A percentile compares a stretch with the other conserved stretches of the same genome.
These are phyloP conservation scores for Ptyas mucosa DNA, from an alignment of 2,113 vertebrate genomes.

Conservation along the genomic window DNA sequence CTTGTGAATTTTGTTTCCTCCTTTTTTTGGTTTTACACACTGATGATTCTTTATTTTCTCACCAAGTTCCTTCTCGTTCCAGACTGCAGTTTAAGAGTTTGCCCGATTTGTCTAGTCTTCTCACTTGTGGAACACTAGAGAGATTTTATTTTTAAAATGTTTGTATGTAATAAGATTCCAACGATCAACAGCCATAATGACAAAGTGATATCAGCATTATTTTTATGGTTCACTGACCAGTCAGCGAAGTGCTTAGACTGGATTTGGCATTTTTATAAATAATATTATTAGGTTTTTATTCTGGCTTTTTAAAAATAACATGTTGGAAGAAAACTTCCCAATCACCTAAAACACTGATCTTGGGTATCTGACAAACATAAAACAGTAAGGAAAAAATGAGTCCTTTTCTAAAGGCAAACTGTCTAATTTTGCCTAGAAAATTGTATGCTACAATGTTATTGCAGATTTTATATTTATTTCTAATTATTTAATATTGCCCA, in stretches of 20 bases:
- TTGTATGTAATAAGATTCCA: neutral
- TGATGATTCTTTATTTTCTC: slow-evolving; percentile 33
- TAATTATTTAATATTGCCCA: neutral
- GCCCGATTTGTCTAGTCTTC: neutral
- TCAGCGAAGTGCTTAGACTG: neutral
- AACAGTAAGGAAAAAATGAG: neutral
- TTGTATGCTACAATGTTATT: neutral
- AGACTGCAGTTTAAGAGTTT: neutral
- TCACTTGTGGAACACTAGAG: neutral
- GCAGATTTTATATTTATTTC: neutral
- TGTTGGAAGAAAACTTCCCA: neutral
- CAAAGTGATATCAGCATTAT: neutral
- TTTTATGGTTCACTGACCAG: neutral
- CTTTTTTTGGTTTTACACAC: slow-evolving; percentile 1
- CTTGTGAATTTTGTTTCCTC: slow-evolving; percentile 30
- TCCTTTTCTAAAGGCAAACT: neutral
- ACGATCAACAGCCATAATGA: neutral
- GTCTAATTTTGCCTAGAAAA: neutral
- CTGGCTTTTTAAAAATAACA: neutral
- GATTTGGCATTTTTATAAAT: neutral
- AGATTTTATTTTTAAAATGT: neutral
- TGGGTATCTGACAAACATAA: neutral
- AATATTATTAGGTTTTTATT: neutral
- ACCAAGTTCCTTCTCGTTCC: slow-evolving; percentile 27
- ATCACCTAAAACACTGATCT: neutral